Percentiles rank a stretch among this genome's conserved stretches.
Evolutionary conservation across 2,888 invertebrate genomes (phyloP).

Genomic region (Harpalus rufipes): DNA sequence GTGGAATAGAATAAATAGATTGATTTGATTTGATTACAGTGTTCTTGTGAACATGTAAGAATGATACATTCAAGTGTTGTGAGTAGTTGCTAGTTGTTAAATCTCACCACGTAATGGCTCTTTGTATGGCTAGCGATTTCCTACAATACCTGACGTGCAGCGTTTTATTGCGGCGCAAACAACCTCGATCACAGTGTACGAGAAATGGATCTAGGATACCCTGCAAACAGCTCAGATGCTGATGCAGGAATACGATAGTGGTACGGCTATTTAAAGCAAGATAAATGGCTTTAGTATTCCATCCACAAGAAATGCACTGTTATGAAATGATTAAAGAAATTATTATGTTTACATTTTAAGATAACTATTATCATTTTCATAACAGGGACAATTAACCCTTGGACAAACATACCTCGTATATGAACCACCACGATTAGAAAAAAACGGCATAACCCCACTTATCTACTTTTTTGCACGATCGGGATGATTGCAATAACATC

Average conservation of each 20-base stretch:
- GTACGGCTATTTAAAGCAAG: neutral
- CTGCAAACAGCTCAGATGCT: neutral
- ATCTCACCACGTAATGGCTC: slow-evolving; percentile 45
- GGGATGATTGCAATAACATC: too few species aligned
- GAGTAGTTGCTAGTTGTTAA: slow-evolving; percentile 19
- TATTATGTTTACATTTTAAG: too few species aligned
- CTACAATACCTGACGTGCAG: slow-evolving; percentile 20
- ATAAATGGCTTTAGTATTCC: neutral
- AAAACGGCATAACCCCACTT: too few species aligned
- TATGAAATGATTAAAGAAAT: too few species aligned
- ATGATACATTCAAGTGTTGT: neutral
- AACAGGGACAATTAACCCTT: too few species aligned
- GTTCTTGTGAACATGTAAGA: neutral
- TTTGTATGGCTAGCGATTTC: slow-evolving; percentile 46
- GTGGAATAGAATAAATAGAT: too few species aligned
- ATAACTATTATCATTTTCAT: too few species aligned
- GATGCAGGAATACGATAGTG: neutral
- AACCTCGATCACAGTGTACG: slow-evolving; percentile 41
- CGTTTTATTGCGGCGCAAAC: slow-evolving; percentile 29
- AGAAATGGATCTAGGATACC: neutral
- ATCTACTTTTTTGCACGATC: too few species aligned
- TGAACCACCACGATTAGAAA: too few species aligned
- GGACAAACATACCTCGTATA: too few species aligned
- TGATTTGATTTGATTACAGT: too few species aligned
- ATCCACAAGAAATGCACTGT: too few species aligned